A percentile compares a stretch with the other conserved stretches of the same genome.
Conservation (phyloP, 2,888 invertebrate genomes). For the Nudaria mundana region DNA sequence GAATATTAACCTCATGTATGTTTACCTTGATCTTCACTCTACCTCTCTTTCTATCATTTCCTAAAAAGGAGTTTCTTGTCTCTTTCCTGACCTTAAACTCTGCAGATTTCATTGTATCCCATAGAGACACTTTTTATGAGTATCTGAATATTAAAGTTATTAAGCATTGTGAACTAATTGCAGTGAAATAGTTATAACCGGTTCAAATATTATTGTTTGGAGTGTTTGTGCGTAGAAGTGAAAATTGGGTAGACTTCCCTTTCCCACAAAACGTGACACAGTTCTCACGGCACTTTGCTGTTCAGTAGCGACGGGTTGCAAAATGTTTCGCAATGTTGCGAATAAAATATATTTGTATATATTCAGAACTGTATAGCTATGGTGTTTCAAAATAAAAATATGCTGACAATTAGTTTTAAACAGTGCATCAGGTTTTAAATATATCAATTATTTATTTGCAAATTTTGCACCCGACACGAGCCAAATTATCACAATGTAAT, state of each 20-base stretch:
- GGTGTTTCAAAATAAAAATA: constrained; percentile 28
- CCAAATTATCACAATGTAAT: constrained; percentile 74
- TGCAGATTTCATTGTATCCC: constrained; percentile 41
- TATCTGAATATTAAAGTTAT: constrained; percentile 29
- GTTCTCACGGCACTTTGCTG: constrained; percentile 13
- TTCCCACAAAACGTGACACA: constrained; percentile 13
- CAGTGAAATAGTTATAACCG: neutral
- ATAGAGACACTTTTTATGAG: constrained; percentile 20
- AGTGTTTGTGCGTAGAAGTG: constrained; percentile 5
- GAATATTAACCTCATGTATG: constrained; percentile 26
- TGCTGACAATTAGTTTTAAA: constrained; percentile 50
- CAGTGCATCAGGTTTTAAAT: constrained; percentile 70
- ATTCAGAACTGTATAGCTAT: constrained; percentile 20
- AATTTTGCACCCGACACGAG: constrained; percentile 71
- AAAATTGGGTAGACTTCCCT: constrained; percentile 4
- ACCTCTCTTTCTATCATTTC: constrained; percentile 46
- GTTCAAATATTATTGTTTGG: constrained; percentile 2
- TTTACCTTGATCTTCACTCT: constrained; percentile 44
- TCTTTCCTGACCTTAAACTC: constrained; percentile 71
- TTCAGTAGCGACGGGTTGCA: constrained; percentile 8
- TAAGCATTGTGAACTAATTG: constrained; percentile 5
- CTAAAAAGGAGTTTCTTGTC: constrained; percentile 37
- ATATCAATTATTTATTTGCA: constrained; percentile 60
- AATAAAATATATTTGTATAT: constrained; percentile 8
- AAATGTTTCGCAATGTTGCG: constrained; percentile 10